A percentile compares a stretch with the other conserved stretches of the same genome.
These are phyloP conservation scores for Drosophila lowei DNA, from an alignment of 1,140 invertebrate species.

Conservation along the genomic window DNA sequence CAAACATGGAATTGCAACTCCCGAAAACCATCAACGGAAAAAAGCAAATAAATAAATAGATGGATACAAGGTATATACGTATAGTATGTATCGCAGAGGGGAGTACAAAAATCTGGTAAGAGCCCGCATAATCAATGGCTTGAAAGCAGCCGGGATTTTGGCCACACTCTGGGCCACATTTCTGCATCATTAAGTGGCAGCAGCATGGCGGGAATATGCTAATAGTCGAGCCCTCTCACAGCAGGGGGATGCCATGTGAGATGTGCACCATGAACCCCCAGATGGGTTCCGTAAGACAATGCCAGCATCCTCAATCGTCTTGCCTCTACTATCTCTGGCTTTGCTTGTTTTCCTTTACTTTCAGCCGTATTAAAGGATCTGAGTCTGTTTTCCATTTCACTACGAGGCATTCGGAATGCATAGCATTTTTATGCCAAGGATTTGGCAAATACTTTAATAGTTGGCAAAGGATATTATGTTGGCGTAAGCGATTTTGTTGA, in stretches of 20 bases:
- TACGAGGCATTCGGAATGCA: not conserved
- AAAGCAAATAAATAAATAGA: slow-evolving; percentile 2
- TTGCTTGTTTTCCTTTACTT: not conserved
- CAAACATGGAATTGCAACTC: slow-evolving; percentile 20
- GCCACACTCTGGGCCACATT: slow-evolving; percentile 56
- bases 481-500: not conserved
- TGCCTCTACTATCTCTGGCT: not conserved
- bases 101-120: slow-evolving; percentile 4
- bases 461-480: too few relatives aligned
- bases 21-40: slow-evolving; percentile 1
- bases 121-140: slow-evolving; percentile 65
- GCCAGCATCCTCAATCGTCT: slow-evolving; percentile 8
- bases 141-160: slow-evolving; percentile 46
- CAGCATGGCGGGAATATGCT: too few relatives aligned
- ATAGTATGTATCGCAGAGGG: not conserved
- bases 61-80: not conserved
- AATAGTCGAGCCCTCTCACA: too few relatives aligned
- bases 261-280: slow-evolving; percentile 12
- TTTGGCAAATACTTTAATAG: too few relatives aligned
- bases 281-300: slow-evolving; percentile 24
- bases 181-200: slow-evolving; percentile 21
- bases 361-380: slow-evolving; percentile 33
- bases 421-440: too few relatives aligned
- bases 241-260: too few relatives aligned
- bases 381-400: slow-evolving; percentile 41